Conservation (phyloP, 2,888 invertebrate species). For the Pilophorus perplexus region DNA sequence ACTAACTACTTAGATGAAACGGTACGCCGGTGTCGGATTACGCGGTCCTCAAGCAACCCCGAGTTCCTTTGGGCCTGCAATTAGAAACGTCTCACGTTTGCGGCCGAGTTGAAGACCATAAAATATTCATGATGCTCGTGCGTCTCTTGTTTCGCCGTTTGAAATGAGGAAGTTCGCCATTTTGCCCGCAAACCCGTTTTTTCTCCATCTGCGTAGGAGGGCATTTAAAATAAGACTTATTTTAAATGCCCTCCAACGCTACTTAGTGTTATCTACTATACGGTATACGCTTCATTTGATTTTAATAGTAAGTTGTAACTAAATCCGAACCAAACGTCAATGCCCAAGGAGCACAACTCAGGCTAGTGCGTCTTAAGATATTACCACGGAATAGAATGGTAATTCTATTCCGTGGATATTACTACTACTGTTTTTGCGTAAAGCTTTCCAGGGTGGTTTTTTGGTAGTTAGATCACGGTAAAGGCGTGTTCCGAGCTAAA, state of each 20-base stretch:
- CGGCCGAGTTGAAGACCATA: slow-evolving; percentile 9
- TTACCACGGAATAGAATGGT: no score
- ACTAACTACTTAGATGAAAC: slow-evolving; percentile 31
- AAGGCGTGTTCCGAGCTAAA: no score
- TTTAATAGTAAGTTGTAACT: no score
- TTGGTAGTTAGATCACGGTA: no score
- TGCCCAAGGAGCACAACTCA: no score
- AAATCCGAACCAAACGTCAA: no score
- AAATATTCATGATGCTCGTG: slow-evolving; percentile 20
- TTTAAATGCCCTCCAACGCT: neutral
- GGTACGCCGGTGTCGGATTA: slow-evolving; percentile 16
- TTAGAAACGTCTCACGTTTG: slow-evolving; percentile 26
- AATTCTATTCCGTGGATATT: no score
- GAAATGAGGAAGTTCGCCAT: neutral
- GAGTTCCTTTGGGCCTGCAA: slow-evolving; percentile 1
- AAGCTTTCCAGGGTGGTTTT: no score
- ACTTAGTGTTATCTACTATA: no score
- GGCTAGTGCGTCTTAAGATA: no score
- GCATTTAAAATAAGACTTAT: neutral
- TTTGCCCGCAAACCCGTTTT: neutral
- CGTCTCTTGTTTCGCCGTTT: neutral
- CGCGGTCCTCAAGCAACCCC: neutral
- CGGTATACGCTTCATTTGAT: no score
- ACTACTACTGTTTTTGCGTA: no score
- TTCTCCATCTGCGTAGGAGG: neutral